Conservation (phyloP, 2,113 vertebrate species). For the Mus pahari region DNA sequence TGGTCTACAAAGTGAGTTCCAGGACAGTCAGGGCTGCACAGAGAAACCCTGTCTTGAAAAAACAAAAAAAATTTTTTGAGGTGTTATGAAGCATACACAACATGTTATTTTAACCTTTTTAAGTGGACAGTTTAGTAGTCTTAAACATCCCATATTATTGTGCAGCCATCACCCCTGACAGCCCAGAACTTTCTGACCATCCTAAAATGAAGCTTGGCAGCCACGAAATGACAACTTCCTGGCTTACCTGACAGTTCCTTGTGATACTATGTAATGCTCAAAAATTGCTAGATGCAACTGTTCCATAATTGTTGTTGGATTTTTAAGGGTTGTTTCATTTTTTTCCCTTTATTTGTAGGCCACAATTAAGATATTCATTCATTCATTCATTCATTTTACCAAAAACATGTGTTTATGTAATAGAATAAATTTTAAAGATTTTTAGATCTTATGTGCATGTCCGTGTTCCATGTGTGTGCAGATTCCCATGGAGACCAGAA, state of each 20-base stretch:
- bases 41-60: too few relatives aligned
- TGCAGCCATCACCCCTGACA: background rate
- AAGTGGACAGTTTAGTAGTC: background rate
- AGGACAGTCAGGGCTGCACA: too few relatives aligned
- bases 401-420: background rate
- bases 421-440: background rate
- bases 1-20: too few relatives aligned
- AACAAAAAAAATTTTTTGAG: background rate
- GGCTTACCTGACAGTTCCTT: background rate
- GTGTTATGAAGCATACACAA: background rate
- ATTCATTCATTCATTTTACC: background rate
- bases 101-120: background rate
- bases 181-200: background rate
- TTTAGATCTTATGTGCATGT: background rate
- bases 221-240: background rate
- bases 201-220: background rate
- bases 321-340: background rate
- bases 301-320: background rate
- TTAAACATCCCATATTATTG: background rate
- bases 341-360: background rate
- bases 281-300: background rate
- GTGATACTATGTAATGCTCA: background rate
- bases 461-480: background rate
- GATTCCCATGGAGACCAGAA: background rate
- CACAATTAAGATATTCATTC: background rate